These are phyloP conservation scores for Megalops cyprinoides DNA, from an alignment of 2,797 vertebrate species.

Conservation along the genomic window DNA sequence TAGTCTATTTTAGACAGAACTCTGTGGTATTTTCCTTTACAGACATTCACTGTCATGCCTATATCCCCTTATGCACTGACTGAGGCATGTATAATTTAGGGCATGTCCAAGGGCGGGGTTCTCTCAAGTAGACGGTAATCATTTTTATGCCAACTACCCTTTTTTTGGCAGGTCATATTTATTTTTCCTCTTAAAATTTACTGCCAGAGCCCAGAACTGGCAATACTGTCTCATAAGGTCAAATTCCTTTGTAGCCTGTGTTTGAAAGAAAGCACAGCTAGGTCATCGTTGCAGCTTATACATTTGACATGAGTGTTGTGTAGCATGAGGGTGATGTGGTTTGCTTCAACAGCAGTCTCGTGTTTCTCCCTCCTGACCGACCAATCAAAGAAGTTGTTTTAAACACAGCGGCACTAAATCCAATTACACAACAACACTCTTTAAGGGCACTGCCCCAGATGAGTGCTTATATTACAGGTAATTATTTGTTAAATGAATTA, in stretches of 20 bases:
- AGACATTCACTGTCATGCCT: not conserved
- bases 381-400: constrained; percentile 56
- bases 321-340: not conserved
- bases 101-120: not conserved
- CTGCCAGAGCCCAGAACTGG: not conserved
- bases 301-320: not conserved
- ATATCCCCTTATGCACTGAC: not conserved
- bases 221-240: not conserved
- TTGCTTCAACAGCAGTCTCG: constrained; percentile 47
- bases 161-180: not conserved
- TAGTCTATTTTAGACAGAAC: not conserved
- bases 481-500: constrained; percentile 44
- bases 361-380: constrained; percentile 53
- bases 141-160: not conserved
- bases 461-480: constrained; percentile 46
- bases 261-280: not conserved
- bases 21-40: not conserved
- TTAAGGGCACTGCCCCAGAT: constrained; percentile 44
- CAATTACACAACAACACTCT: constrained; percentile 45
- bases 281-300: not conserved
- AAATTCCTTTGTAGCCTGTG: not conserved
- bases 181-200: not conserved
- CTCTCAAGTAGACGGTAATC: not conserved
- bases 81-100: not conserved
- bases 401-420: constrained; percentile 46